Evolutionary conservation across 1,140 invertebrate genomes (phyloP).

Genomic region (Drosophila ananassae): DNA sequence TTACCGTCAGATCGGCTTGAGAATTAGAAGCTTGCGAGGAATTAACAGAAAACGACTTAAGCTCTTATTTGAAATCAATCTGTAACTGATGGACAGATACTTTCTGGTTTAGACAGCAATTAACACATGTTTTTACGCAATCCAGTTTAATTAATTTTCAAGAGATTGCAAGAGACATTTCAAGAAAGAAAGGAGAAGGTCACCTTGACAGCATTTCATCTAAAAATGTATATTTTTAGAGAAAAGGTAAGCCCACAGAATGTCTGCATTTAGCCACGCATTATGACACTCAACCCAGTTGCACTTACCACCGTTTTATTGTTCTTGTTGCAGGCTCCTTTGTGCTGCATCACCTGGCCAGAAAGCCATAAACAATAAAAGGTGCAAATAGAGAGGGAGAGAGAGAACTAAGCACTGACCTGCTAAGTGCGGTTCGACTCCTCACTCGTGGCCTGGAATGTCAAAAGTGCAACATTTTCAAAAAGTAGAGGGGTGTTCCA

Average conservation of each 20-base stretch:
- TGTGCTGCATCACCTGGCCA: slow-evolving; percentile 50
- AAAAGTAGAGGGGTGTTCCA: background rate
- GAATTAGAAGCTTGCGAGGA: slow-evolving; percentile 8
- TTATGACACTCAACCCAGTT: slow-evolving; percentile 73
- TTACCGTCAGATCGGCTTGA: slow-evolving; percentile 60
- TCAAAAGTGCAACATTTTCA: slow-evolving; percentile 63
- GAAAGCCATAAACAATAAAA: background rate
- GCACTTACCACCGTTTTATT: slow-evolving; percentile 34
- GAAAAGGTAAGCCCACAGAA: slow-evolving; percentile 50
- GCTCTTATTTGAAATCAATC: slow-evolving; percentile 21
- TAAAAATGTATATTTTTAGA: slow-evolving; percentile 23
- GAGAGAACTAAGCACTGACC: slow-evolving; percentile 42
- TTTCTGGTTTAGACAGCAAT: background rate
- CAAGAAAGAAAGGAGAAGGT: slow-evolving; percentile 15
- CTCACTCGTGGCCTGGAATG: slow-evolving; percentile 57
- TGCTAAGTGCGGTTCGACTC: slow-evolving; percentile 69
- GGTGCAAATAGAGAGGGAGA: background rate
- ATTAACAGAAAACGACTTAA: slow-evolving; percentile 15
- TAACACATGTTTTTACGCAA: slow-evolving; percentile 7
- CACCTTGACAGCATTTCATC: slow-evolving; percentile 22
- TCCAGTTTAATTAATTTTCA: slow-evolving; percentile 1
- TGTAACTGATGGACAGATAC: background rate
- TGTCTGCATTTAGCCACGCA: slow-evolving; percentile 68
- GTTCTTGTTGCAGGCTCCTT: slow-evolving; percentile 35
- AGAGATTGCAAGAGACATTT: too few species aligned